Conservation (phyloP, 2,113 vertebrate genomes). For the Mastomys natalensis region DNA sequence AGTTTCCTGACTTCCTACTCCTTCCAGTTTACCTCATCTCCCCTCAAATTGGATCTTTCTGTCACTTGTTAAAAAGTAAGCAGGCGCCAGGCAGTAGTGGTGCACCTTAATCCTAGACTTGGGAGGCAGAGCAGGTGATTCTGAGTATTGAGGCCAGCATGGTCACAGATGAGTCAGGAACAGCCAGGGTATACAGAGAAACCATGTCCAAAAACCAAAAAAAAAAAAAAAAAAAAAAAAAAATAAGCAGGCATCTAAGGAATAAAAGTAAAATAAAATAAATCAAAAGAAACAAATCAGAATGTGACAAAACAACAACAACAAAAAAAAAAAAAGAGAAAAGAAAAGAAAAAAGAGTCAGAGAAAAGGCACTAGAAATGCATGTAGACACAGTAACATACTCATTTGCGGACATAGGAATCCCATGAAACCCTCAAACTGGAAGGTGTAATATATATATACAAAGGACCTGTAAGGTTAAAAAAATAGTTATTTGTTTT, state of each 20-base stretch:
- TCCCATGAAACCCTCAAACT: background rate
- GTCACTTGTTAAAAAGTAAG: background rate
- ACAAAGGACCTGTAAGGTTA: background rate
- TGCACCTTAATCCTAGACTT: too few relatives aligned
- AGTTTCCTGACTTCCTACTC: background rate
- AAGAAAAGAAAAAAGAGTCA: too few relatives aligned
- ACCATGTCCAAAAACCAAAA: too few relatives aligned
- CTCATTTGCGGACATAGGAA: background rate
- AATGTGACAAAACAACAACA: background rate
- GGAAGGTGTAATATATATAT: background rate
- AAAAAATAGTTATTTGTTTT: background rate
- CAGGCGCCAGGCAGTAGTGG: too few relatives aligned
- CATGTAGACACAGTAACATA: background rate
- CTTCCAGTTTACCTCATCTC: background rate
- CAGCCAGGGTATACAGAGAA: too few relatives aligned
- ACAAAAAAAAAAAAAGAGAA: background rate
- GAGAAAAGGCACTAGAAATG: background rate
- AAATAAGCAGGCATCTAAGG: background rate
- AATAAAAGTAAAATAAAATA: background rate
- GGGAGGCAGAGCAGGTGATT: too few relatives aligned
- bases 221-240: too few relatives aligned
- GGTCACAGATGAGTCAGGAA: too few relatives aligned
- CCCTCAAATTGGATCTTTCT: background rate
- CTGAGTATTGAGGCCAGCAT: too few relatives aligned
- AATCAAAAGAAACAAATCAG: background rate